Evolutionary conservation across 2,888 invertebrate genomes (phyloP), one percentile per base, ranked within the genome.

Genomic region (Nudaria mundana): DNA sequence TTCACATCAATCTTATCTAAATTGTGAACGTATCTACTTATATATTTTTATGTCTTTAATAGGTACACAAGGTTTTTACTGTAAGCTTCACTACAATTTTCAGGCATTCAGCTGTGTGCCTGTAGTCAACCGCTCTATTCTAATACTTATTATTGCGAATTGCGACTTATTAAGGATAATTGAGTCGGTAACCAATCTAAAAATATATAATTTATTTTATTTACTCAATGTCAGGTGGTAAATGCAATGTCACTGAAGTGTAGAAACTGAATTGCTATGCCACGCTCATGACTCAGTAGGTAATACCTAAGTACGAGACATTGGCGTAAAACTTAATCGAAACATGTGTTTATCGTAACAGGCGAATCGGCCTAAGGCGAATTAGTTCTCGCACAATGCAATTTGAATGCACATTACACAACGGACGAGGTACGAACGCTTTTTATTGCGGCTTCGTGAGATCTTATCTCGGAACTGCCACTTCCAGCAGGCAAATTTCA

Each of bases 311-410:
- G 70, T 54, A 52, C 65, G 57, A 50, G 62, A 74, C 75, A 76
- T 77, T 71, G 76, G 74, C 72, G 78, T 75, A 76, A 73, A 74
- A 75, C 72, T 78, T 82, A 82, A 85, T 84, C 81, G 84, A 76
- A 85, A 80, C 86, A 87, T 86, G 77, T 86, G 86, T 87, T 87
- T 86, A 88, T 86, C 86, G 86, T 77, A 80, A 83, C 82, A 79
- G 80, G 82, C 81, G 83, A 82, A 87, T 87, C 87, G 76, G 82
- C 84, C 85, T 86, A 83, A 85, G 81, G 84, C 85, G 86, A 87
- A 87, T 88, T 87, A 88, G 87, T 85, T 88, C 84, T 85, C 87
- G 86, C 86, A 88, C 87, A 87, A 88, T 88, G 88, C 88, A 88
- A 88, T 88, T 88, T 87, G 86, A 87, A 87, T 87, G 88, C 86